phyloP scores from a whole-genome alignment of 2,113 vertebrate genomes.

The Sturnus vulgaris region DNA sequence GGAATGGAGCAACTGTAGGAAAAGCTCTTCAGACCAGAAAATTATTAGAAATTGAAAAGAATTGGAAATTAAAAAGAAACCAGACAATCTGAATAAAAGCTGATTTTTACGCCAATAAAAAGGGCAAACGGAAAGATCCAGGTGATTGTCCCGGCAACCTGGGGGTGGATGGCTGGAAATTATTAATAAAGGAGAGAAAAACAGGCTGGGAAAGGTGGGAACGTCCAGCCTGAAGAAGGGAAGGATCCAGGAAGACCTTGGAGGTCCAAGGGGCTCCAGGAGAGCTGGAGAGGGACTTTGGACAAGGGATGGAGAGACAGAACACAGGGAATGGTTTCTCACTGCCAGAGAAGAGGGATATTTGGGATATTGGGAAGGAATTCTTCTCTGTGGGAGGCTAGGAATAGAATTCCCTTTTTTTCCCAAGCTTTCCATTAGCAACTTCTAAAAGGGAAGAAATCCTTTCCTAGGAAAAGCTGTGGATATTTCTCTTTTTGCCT shows the following conservation, averaged over 20 bases:
- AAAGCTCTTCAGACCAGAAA: neutral
- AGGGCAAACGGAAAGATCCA: fast-evolving
- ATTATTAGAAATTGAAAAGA: neutral
- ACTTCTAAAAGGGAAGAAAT: neutral
- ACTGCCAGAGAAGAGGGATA: neutral
- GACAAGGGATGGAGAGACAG: neutral
- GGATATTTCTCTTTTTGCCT: neutral
- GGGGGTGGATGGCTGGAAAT: neutral
- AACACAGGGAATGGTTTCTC: neutral
- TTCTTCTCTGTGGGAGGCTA: fast-evolving
- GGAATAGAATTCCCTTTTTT: neutral
- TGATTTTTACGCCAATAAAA: neutral
- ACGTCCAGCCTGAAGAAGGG: neutral
- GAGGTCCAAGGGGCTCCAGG: neutral
- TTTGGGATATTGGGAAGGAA: neutral
- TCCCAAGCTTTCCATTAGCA: neutral
- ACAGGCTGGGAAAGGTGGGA: neutral
- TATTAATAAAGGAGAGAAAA: neutral
- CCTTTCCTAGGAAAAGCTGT: neutral
- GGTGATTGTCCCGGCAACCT: neutral
- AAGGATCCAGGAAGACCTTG: fast-evolving
- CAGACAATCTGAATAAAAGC: neutral
- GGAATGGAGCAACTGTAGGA: neutral
- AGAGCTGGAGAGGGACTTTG: neutral
- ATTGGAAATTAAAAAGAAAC: neutral